These are phyloP conservation scores for Drosophila merina DNA, from an alignment of 2,888 invertebrate genomes.

Conservation along the genomic window DNA sequence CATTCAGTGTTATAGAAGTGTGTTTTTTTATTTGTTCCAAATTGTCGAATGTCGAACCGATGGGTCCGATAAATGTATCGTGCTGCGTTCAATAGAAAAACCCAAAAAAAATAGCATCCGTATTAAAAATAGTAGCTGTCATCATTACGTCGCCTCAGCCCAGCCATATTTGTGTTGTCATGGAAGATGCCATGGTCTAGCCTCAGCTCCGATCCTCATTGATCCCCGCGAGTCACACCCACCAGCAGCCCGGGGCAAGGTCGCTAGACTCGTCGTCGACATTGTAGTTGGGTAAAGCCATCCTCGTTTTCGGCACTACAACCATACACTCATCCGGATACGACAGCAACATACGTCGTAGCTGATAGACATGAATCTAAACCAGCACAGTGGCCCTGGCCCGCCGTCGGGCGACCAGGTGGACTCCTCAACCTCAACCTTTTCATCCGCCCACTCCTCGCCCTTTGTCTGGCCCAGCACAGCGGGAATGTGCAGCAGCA, in stretches of 20 bases:
- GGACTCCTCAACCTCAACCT: slow-evolving; percentile 19
- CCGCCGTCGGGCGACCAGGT: slow-evolving; percentile 76
- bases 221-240: not conserved
- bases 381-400: slow-evolving; percentile 84
- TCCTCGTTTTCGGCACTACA: not conserved
- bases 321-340: slow-evolving; percentile 17
- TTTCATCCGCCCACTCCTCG: slow-evolving; percentile 25
- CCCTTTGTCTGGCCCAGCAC: slow-evolving; percentile 51
- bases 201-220: not conserved
- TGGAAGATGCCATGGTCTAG: slow-evolving; percentile 6
- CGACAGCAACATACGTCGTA: slow-evolving; percentile 63
- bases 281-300: not conserved
- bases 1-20: slow-evolving; percentile 19
- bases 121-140: slow-evolving; percentile 22
- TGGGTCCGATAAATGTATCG: slow-evolving; percentile 34
- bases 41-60: slow-evolving; percentile 46
- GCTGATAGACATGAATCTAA: slow-evolving; percentile 84
- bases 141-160: slow-evolving; percentile 19
- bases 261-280: not conserved
- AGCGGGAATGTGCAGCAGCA: slow-evolving; percentile 53
- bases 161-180: slow-evolving; percentile 4
- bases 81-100: slow-evolving; percentile 41
- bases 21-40: slow-evolving; percentile 26
- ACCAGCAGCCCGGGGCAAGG: slow-evolving; percentile 22
- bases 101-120: slow-evolving; percentile 19